phyloP scores from a whole-genome alignment of 2,888 invertebrate species.

The Strigamia maritima region DNA sequence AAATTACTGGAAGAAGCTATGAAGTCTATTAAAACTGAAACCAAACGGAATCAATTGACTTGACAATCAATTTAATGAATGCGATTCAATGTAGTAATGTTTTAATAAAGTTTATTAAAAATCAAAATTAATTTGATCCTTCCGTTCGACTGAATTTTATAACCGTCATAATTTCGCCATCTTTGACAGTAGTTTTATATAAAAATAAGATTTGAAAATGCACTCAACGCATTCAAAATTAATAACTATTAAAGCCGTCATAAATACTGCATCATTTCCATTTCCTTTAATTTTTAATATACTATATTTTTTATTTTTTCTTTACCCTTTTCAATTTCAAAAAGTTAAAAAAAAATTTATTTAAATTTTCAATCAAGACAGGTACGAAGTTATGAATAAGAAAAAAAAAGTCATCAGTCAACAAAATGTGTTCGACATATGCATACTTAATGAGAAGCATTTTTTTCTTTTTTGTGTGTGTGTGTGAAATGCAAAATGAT shows the following conservation, averaged over 20 bases:
- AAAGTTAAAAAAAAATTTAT: background rate
- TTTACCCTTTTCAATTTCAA: background rate
- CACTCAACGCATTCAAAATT: background rate
- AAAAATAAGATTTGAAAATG: background rate
- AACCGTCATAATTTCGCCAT: background rate
- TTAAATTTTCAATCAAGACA: background rate
- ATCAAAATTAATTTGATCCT: background rate
- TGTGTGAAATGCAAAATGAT: slow-evolving; percentile 8
- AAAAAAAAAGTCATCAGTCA: background rate
- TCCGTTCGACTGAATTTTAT: background rate
- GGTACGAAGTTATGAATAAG: background rate
- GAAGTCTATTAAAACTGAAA: background rate
- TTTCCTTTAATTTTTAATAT: background rate
- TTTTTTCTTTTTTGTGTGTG: background rate
- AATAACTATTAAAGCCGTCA: background rate
- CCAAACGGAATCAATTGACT: background rate
- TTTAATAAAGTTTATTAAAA: slow-evolving; percentile 20
- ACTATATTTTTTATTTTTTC: background rate
- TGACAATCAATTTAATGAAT: background rate
- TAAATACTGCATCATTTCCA: background rate
- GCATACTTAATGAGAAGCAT: background rate
- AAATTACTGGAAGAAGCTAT: background rate
- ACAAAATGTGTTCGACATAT: background rate
- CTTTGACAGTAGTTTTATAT: background rate
- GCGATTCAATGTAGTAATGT: background rate